Evolutionary conservation across 2,888 invertebrate genomes (phyloP).

Genomic region (Teleiodes luculella): DNA sequence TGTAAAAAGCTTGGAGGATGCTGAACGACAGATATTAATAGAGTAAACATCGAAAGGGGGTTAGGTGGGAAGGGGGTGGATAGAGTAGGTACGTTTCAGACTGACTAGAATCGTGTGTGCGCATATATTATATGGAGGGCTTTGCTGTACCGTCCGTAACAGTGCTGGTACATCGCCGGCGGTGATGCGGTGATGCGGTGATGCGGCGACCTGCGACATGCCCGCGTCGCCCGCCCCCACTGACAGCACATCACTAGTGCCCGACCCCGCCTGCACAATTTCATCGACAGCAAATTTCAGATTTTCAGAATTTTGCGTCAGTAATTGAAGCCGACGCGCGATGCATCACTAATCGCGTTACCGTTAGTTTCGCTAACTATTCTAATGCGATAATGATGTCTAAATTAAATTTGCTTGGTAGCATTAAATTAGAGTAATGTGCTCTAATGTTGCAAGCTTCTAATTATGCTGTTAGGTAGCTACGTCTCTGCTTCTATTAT

Average conservation of each 20-base stretch:
- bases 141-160: not conserved
- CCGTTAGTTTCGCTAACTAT: not conserved
- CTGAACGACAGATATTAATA: slow-evolving; percentile 15
- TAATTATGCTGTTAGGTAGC: not conserved
- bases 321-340: not conserved
- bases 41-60: slow-evolving; percentile 7
- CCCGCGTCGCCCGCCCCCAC: not conserved
- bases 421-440: not conserved
- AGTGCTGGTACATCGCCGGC: not conserved
- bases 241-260: not conserved
- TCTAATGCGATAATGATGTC: not conserved
- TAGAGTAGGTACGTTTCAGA: not conserved
- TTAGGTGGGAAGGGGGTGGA: not conserved
- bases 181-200: not conserved
- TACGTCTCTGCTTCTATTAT: not conserved
- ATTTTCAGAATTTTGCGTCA: not conserved
- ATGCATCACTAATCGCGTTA: not conserved
- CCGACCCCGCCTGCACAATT: not conserved
- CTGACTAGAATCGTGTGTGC: slow-evolving; percentile 23
- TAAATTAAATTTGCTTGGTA: not conserved
- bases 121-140: slow-evolving; percentile 26
- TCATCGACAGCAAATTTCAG: not conserved
- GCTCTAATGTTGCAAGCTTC: not conserved
- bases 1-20: not conserved
- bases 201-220: not conserved